These are phyloP conservation scores for Bos taurus DNA, from an alignment of 2,113 vertebrate genomes.

Conservation along the genomic window ARS-UCD2.0 NC_037331.1:96810501-96811000, in stretches of 20 bases:
- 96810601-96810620: background rate
- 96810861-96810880: background rate
- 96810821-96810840: background rate
- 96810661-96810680: too few species aligned
- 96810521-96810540: background rate
- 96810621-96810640: background rate
- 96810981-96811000: accelerated
- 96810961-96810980: background rate
- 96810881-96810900: background rate
- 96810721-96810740: background rate
- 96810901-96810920: background rate
- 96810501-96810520: background rate
- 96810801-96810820: background rate
- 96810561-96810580: background rate
- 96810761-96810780: background rate
- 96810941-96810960: background rate
- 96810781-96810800: background rate
- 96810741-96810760: background rate
- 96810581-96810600: background rate
- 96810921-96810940: background rate
- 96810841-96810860: background rate
- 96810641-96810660: background rate
- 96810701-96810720: background rate
- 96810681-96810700: background rate
- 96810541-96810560: background rate